phyloP scores from a whole-genome alignment of 1,140 invertebrate species.

The Bacillus rossius region DNA sequence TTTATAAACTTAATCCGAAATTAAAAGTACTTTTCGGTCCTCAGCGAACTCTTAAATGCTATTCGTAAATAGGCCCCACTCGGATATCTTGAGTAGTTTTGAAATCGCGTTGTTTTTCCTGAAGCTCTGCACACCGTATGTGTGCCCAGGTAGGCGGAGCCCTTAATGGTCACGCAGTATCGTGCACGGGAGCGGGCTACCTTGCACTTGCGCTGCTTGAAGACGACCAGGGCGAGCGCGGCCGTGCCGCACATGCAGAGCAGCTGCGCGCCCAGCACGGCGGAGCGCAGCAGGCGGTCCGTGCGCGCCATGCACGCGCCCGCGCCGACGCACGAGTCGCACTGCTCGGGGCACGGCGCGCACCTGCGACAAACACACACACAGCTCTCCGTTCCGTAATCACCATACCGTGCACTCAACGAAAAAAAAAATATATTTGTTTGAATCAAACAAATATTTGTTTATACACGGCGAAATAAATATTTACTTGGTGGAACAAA shows the following conservation, averaged over 20 bases:
- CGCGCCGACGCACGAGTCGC: slow-evolving; percentile 46
- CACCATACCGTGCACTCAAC: neutral
- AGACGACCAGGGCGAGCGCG: slow-evolving; percentile 62
- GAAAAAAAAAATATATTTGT: neutral
- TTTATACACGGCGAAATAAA: too few species aligned
- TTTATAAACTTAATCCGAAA: too few species aligned
- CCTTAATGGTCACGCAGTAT: too few species aligned
- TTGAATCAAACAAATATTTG: neutral
- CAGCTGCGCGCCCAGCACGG: slow-evolving; percentile 62
- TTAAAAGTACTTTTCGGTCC: too few species aligned
- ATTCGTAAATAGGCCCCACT: too few species aligned
- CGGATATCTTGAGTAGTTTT: too few species aligned
- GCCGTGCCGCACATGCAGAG: slow-evolving; percentile 66
- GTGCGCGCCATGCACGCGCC: slow-evolving; percentile 48
- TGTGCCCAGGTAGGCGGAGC: too few species aligned
- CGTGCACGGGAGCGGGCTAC: slow-evolving; percentile 48
- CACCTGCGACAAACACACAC: slow-evolving; percentile 43
- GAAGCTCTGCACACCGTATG: too few species aligned
- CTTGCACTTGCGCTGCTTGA: slow-evolving; percentile 70
- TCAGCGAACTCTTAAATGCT: too few species aligned
- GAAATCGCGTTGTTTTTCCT: too few species aligned
- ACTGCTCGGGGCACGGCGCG: slow-evolving; percentile 50
- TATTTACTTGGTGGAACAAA: too few species aligned
- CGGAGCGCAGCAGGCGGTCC: slow-evolving; percentile 55
- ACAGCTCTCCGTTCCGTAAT: too few species aligned